Evolutionary conservation across 2,797 vertebrate genomes (phyloP).

Genomic region (Leptatherina wallacei): DNA sequence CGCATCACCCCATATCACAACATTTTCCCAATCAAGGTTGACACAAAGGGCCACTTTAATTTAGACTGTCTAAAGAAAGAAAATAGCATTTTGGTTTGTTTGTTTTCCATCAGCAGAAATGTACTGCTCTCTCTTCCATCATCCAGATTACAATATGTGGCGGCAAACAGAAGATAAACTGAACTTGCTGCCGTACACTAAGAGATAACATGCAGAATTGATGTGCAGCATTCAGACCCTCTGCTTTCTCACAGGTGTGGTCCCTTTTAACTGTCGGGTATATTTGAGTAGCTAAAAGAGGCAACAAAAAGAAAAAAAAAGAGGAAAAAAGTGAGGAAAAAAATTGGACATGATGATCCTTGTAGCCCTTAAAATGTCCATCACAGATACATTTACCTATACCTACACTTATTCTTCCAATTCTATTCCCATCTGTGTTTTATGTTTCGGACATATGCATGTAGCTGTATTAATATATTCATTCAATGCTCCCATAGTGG

Average conservation of each 20-base stretch:
- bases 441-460: too few species aligned
- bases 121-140: background rate
- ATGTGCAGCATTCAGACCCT: slow-evolving; percentile 16
- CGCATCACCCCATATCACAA: slow-evolving; percentile 51
- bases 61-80: slow-evolving; percentile 49
- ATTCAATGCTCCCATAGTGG: too few species aligned
- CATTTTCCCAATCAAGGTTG: slow-evolving; percentile 65
- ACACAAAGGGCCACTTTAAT: slow-evolving; percentile 66
- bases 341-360: background rate
- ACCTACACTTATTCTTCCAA: too few species aligned
- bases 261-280: slow-evolving; percentile 6
- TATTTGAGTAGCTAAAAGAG: background rate
- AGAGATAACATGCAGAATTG: slow-evolving; percentile 44
- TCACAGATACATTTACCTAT: too few species aligned
- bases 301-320: background rate
- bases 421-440: too few species aligned
- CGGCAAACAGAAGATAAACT: slow-evolving; percentile 52
- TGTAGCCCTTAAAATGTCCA: too few species aligned
- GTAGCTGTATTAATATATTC: too few species aligned
- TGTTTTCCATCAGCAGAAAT: slow-evolving; percentile 7
- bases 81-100: slow-evolving; percentile 41
- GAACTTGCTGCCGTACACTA: slow-evolving; percentile 46
- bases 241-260: slow-evolving; percentile 46
- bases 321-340: background rate
- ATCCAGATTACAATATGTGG: slow-evolving; percentile 38